Conservation (phyloP, 30 jellyfish, hydroid and myxozoan species). For the Chrysaora quinquecirrha region DNA sequence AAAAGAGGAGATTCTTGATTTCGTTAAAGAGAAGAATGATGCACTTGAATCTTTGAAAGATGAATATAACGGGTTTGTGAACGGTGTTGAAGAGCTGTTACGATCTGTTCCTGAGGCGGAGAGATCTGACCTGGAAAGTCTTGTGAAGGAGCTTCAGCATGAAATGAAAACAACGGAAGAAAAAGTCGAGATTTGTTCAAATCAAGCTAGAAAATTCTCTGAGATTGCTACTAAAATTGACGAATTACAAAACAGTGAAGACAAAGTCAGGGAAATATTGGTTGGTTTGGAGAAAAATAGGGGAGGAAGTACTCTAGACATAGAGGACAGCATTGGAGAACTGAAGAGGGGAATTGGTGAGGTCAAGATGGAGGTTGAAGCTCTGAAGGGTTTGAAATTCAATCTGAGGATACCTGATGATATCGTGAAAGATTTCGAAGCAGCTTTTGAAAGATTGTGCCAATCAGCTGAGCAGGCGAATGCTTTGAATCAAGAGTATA, state of each 20-base stretch:
- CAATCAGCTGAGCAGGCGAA: background rate
- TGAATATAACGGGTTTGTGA: background rate
- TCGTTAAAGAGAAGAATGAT: background rate
- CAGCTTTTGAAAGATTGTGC: background rate
- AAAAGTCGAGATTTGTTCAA: background rate
- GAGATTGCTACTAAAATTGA: background rate
- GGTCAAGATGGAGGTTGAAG: background rate
- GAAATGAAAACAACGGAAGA: background rate
- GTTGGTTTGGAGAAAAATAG: background rate
- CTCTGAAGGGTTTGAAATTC: background rate
- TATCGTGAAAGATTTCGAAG: background rate
- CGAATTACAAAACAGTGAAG: background rate
- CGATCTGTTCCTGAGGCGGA: background rate
- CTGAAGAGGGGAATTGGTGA: background rate
- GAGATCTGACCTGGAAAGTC: background rate
- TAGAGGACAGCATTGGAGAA: background rate
- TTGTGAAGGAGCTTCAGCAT: background rate
- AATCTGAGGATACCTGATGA: background rate
- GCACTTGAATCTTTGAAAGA: background rate
- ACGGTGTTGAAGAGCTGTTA: background rate
- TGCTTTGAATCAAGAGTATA: background rate
- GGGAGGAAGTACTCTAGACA: background rate
- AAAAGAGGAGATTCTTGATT: background rate
- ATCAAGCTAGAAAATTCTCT: background rate
- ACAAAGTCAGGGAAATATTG: background rate